Base-by-base conservation (phyloP, 2,888 invertebrate species). In the Cephus sareptanus region DNA sequence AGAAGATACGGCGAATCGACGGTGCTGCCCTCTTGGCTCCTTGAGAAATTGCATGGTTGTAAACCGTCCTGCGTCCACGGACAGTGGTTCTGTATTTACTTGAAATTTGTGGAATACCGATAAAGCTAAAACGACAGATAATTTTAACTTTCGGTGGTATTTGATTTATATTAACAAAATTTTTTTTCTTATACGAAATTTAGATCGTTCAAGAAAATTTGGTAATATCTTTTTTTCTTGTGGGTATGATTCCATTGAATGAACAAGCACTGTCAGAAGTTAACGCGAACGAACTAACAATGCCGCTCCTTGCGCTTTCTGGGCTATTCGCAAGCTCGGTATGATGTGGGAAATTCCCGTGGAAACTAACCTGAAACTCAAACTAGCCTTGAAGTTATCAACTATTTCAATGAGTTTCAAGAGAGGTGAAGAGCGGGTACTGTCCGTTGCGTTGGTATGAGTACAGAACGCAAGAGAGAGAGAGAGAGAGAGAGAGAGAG, bases 331-430 rank as follows among this genome's bases (percentile, higher is more conserved):
- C 83, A 82, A 80, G 86, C 86, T 83, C 77, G 85, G 86, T 85
- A 85, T 85, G 85, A 86, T 86, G 85, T 85, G 85, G 85, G 86
- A 85, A 85, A 85, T 86, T 85, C 85, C 81, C 82, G 77, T 6
- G 56, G 56, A 56, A 81, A 82, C 82, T 79, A 79, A 69, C 69
- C 75, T 9, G 56, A 56, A 56, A 56, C 23, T 56, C 23, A 56
- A 56, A 56, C 34, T 56, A 40, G 82, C 83, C 81, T 81, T 84
- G 77, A 86, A 87, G 85, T 88, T 88, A 85, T 86, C 83, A 89
- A 89, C 88, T 89, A 88, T 89, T 88, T 87, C 87, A 86, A 88
- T 87, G 89, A 88, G 88, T 88, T 89, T 86, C 85, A 85, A 71
- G 30, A 71, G 71, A 79, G 83, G 56, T 2, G 56, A 56, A 56